phyloP scores from a whole-genome alignment of 64 coral and sea anemone species.

The Montipora cactus region DNA sequence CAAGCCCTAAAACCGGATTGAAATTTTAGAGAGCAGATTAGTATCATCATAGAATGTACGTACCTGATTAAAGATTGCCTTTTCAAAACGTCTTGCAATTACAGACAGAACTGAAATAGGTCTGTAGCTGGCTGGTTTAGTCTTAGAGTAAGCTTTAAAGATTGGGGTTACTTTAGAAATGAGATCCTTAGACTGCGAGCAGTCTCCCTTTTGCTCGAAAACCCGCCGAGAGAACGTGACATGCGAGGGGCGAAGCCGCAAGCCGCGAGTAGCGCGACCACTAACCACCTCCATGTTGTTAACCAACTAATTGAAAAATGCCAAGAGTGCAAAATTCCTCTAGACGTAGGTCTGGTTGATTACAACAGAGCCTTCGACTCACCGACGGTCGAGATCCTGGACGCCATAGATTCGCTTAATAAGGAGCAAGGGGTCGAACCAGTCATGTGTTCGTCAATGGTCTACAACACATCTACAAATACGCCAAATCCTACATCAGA shows the following conservation, averaged over 20 bases:
- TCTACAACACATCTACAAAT: neutral
- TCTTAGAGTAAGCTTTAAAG: too few relatives aligned
- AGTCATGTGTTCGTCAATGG: neutral
- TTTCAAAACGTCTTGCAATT: too few relatives aligned
- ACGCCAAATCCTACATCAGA: conserved; percentile 4
- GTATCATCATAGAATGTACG: too few relatives aligned
- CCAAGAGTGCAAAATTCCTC: neutral
- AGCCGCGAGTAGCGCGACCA: neutral
- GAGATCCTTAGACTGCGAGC: too few relatives aligned
- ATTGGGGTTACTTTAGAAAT: too few relatives aligned
- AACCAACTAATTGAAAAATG: neutral
- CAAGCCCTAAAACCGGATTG: too few relatives aligned
- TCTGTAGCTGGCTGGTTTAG: too few relatives aligned
- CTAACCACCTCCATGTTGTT: neutral
- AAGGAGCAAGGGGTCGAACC: conserved; percentile 12
- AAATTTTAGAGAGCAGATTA: too few relatives aligned
- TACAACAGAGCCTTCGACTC: neutral
- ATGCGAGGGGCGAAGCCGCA: neutral
- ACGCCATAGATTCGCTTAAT: neutral
- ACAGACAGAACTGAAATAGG: too few relatives aligned
- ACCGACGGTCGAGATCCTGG: neutral
- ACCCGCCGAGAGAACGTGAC: neutral
- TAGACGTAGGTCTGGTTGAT: neutral
- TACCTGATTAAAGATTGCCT: too few relatives aligned
- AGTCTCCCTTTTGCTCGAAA: neutral